A percentile compares a stretch with the other conserved stretches of the same genome.
phyloP scores from a whole-genome alignment of 2,113 vertebrate genomes.

The Montifringilla adamsi region DNA sequence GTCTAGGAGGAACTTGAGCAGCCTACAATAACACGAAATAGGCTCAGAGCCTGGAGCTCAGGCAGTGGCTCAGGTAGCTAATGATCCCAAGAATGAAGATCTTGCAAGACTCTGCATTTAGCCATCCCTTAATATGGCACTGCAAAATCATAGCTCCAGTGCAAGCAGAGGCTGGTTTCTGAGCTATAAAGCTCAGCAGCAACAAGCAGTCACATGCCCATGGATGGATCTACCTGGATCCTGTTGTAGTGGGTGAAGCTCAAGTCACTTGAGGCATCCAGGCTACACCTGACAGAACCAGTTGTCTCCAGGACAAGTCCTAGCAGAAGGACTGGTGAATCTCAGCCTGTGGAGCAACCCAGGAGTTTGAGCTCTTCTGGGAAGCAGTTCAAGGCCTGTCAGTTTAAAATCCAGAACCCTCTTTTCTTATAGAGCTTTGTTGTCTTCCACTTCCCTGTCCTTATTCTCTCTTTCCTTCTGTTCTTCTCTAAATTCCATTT shows the following conservation, averaged over 20 bases:
- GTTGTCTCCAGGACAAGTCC: background rate
- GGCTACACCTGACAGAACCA: background rate
- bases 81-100: background rate
- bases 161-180: background rate
- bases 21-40: background rate
- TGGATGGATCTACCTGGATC: background rate
- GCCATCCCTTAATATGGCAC: rapidly evolving
- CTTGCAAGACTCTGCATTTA: background rate
- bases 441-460: background rate
- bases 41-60: background rate
- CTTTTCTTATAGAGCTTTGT: background rate
- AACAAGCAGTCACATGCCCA: background rate
- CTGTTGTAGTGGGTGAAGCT: background rate
- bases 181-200: background rate
- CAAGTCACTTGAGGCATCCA: background rate
- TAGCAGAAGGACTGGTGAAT: background rate
- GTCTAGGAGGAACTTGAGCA: background rate
- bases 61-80: background rate
- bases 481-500: background rate
- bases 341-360: background rate
- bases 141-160: background rate
- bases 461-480: background rate
- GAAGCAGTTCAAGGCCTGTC: background rate
- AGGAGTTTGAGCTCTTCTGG: background rate
- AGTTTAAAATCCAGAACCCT: background rate